phyloP scores from a whole-genome alignment of 35 echinoderm and acorn worm species.

The Amphiura filiformis region DNA sequence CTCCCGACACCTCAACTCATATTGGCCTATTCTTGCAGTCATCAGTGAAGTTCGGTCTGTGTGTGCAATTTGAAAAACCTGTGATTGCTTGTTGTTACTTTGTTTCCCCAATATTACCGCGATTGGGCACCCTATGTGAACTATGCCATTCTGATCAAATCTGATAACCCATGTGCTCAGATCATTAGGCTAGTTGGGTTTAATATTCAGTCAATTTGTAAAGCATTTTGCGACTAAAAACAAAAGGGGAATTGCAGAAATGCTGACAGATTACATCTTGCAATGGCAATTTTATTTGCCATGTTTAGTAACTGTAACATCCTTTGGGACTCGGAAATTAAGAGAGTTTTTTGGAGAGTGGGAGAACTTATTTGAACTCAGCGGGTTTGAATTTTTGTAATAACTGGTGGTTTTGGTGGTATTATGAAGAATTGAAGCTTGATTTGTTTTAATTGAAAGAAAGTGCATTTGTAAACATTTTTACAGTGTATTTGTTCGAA shows the following conservation, averaged over 20 bases:
- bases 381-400: background rate
- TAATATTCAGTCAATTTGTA: conserved; percentile 4
- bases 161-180: background rate
- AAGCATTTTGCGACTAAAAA: background rate
- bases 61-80: background rate
- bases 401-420: background rate
- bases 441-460: background rate
- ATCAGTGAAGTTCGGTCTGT: background rate
- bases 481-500: background rate
- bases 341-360: background rate
- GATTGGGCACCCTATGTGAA: background rate
- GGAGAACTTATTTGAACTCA: background rate
- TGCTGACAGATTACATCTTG: background rate
- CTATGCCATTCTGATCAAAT: background rate
- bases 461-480: background rate
- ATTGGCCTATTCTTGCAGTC: background rate
- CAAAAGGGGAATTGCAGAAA: background rate
- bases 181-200: background rate
- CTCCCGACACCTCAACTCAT: background rate
- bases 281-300: background rate
- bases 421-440: background rate
- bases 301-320: background rate
- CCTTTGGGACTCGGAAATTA: background rate
- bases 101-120: background rate
- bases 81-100: background rate